A percentile compares a stretch with the other conserved stretches of the same genome.
Conservation (phyloP, 2,888 invertebrate species). For the Syritta pipiens region DNA sequence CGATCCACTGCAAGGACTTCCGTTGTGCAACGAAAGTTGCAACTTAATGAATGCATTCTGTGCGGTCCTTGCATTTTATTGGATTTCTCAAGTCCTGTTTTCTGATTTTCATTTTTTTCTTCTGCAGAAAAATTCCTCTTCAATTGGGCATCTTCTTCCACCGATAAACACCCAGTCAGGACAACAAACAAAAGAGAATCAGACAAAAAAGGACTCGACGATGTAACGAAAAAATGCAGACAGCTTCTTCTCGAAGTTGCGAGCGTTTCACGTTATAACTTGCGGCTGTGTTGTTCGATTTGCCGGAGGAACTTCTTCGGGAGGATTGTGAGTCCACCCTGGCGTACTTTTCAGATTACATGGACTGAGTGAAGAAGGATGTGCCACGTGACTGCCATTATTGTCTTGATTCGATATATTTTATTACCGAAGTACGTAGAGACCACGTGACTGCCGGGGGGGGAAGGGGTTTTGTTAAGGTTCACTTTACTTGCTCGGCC, state of each 20-base stretch:
- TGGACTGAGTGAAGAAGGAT: not conserved
- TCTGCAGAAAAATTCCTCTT: not conserved
- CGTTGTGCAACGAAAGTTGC: not conserved
- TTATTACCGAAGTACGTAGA: not conserved
- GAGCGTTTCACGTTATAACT: too few relatives aligned
- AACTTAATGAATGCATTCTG: conserved; percentile 8
- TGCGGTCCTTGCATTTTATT: conserved; percentile 3
- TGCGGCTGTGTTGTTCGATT: too few relatives aligned
- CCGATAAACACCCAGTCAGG: too few relatives aligned
- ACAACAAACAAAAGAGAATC: too few relatives aligned
- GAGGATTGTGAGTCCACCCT: too few relatives aligned
- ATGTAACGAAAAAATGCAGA: too few relatives aligned
- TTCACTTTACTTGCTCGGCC: too few relatives aligned
- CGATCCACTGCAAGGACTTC: not conserved
- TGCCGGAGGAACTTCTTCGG: too few relatives aligned
- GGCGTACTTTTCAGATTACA: too few relatives aligned
- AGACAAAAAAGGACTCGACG: too few relatives aligned
- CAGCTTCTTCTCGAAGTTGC: too few relatives aligned
- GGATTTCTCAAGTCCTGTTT: not conserved
- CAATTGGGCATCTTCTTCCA: not conserved
- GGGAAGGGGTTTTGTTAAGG: not conserved
- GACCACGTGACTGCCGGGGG: not conserved
- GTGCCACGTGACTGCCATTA: conserved; percentile 1
- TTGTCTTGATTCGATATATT: not conserved
- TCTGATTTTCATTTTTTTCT: too few relatives aligned